Base-by-base conservation (phyloP, 2,113 vertebrate species). In the Phoenicopterus ruber region DNA sequence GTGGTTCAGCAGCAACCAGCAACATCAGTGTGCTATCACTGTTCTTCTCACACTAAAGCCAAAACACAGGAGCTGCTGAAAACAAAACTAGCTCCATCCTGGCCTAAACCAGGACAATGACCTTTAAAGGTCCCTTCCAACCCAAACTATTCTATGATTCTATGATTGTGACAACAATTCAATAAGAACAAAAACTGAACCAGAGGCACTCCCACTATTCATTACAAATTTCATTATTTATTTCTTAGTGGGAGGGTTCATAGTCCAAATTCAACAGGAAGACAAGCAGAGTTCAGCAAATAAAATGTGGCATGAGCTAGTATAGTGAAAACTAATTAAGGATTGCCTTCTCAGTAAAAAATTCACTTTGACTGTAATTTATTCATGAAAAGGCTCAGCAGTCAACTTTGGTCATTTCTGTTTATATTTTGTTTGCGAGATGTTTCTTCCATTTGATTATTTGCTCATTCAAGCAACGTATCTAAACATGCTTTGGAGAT, bases 301-400 rank as follows among this genome's bases (percentile, higher is more conserved):
- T 32, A 90, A 90, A 94, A 78, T 31, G 14, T 57, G 15, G 24
- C 36, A 82, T 17, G 78, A 82, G 19, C n/a, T 36, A 70, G 21
- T 70, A 71, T 40, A 78, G 20, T 61, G 25, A 96, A 94, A 89
- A 89, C 13, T 62, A 29, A 63, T 89, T 95, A 85, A 21, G 44
- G 58, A 71, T 69, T 83, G 3, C 17, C 13, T 86, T 13, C 63
- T 94, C 49, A 86, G 21, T 90, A 91, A 95, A 72, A 95, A 90
- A 79, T 19, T 84, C 57, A 34, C 38, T 91, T 76, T 91, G 61
- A 88, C 58, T 80, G 67, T 95, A 94, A 94, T 95, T 89, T 95
- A 96, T 96, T 94, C 52, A 80, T 85, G 7, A 79, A 86, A 94
- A 91, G 61, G 74, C 32, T 83, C 88, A 93, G 66, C 25, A 94